These are phyloP conservation scores for Agriotes lineatus DNA, from an alignment of 2,888 invertebrate genomes.

Conservation along the genomic window DNA sequence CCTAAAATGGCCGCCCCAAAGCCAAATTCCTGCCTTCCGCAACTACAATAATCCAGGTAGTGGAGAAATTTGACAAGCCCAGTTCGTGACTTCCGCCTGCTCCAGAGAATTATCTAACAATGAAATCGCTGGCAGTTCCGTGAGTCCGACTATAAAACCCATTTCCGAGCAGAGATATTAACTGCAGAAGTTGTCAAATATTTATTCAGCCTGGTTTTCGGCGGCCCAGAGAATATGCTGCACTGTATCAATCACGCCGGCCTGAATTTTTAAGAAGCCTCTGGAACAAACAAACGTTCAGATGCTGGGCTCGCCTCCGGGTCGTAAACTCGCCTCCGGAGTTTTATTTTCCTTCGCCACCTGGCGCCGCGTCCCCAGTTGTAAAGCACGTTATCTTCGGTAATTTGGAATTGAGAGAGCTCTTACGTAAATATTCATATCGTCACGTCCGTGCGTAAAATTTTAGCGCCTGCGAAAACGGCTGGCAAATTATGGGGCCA, in stretches of 20 bases:
- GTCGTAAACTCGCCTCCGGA: constrained; percentile 17
- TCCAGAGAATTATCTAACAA: constrained; percentile 35
- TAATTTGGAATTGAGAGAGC: constrained; percentile 36
- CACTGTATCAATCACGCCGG: background rate
- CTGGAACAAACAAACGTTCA: background rate
- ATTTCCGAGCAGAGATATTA: constrained; percentile 7
- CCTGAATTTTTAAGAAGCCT: background rate
- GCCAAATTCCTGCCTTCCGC: background rate
- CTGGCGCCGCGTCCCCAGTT: constrained; percentile 21
- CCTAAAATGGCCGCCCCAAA: too few species aligned
- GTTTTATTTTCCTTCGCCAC: constrained; percentile 27
- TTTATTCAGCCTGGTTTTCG: constrained; percentile 1
- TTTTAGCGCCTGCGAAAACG: constrained; percentile 17
- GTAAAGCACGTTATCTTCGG: constrained; percentile 26
- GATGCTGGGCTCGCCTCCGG: background rate
- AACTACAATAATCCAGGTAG: constrained; percentile 22
- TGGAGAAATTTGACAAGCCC: constrained; percentile 27
- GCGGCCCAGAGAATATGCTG: background rate
- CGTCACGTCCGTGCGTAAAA: constrained; percentile 28
- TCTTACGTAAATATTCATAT: constrained; percentile 38
- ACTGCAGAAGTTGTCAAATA: constrained; percentile 20
- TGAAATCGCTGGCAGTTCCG: constrained; percentile 21
- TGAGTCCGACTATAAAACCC: constrained; percentile 27
- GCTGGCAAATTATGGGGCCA: constrained; percentile 13
- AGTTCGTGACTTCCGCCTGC: constrained; percentile 34